Conservation (phyloP, 1,140 invertebrate genomes). For the Drosophila tropicalis region DNA sequence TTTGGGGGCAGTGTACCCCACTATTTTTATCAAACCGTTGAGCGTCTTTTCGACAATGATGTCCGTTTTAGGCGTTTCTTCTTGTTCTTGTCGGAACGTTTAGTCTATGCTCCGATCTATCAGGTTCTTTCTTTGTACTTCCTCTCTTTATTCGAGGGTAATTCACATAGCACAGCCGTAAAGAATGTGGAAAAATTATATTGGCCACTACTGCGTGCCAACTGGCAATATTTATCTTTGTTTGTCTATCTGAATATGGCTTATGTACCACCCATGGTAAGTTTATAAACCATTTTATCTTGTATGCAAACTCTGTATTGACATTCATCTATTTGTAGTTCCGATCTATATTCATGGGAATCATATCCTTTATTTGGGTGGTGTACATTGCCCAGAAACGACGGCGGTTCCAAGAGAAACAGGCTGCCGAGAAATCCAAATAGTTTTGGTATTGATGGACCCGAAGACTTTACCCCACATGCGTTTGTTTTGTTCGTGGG, state of each 20-base stretch:
- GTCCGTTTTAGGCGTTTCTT: slow-evolving; percentile 71
- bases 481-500: slow-evolving; percentile 24
- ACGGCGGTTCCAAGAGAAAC: slow-evolving; percentile 74
- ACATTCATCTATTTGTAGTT: slow-evolving; percentile 83
- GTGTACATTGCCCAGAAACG: slow-evolving; percentile 87
- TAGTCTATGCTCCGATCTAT: slow-evolving; percentile 88
- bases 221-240: slow-evolving; percentile 89
- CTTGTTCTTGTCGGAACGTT: slow-evolving; percentile 86
- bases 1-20: slow-evolving; percentile 90
- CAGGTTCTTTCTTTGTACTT: slow-evolving; percentile 88
- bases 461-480: slow-evolving; percentile 24
- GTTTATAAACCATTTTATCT: slow-evolving; percentile 32
- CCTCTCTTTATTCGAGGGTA: slow-evolving; percentile 88
- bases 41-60: slow-evolving; percentile 82
- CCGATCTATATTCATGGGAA: slow-evolving; percentile 87
- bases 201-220: slow-evolving; percentile 86
- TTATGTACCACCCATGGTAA: slow-evolving; percentile 89
- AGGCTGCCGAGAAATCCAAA: slow-evolving; percentile 48
- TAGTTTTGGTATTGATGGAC: slow-evolving; percentile 29
- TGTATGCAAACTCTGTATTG: not conserved
- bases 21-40: slow-evolving; percentile 87
- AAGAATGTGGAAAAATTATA: slow-evolving; percentile 86
- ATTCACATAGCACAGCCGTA: slow-evolving; percentile 85
- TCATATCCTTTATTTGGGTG: slow-evolving; percentile 88
- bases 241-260: slow-evolving; percentile 88